Evolutionary conservation across 30 jellyfish, hydroid and myxozoan species (phyloP).

Genomic region (Clytia hemisphaerica): DNA sequence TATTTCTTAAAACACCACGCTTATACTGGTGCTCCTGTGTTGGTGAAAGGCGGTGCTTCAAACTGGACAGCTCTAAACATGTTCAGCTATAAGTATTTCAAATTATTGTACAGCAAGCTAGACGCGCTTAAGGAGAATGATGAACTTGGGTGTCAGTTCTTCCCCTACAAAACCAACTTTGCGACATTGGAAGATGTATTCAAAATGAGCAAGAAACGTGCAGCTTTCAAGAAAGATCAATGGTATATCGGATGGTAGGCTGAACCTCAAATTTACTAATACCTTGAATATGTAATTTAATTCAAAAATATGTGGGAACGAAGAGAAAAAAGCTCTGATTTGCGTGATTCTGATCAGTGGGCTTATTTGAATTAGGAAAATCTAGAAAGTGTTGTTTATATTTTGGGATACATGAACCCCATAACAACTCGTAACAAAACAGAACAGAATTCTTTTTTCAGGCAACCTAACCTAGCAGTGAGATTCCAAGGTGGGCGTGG

Average conservation of each 20-base stretch:
- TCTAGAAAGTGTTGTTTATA: too few species aligned
- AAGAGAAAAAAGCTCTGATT: too few species aligned
- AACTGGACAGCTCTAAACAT: conserved; percentile 81
- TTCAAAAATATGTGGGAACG: background rate
- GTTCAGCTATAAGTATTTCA: conserved; percentile 53
- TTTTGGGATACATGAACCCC: too few species aligned
- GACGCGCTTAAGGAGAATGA: conserved; percentile 67
- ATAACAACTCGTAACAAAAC: too few species aligned
- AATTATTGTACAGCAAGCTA: conserved; percentile 42
- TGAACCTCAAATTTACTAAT: background rate
- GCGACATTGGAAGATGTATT: conserved; percentile 51
- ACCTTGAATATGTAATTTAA: background rate
- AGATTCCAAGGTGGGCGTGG: too few species aligned
- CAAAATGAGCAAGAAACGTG: conserved; percentile 66
- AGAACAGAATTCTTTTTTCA: too few species aligned
- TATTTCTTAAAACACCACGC: conserved; percentile 67
- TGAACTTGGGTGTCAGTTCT: conserved; percentile 66
- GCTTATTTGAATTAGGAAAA: too few species aligned
- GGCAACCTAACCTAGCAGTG: too few species aligned
- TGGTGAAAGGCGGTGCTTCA: conserved; percentile 64
- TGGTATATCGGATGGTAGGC: conserved; percentile 99
- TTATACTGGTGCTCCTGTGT: conserved; percentile 83
- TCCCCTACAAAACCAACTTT: conserved; percentile 82
- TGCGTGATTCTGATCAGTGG: too few species aligned
- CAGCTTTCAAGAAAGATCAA: conserved; percentile 45